A percentile compares a stretch with the other conserved stretches of the same genome.
Evolutionary conservation across 1,140 invertebrate genomes (phyloP).

Genomic region (Drosophila sucinea): DNA sequence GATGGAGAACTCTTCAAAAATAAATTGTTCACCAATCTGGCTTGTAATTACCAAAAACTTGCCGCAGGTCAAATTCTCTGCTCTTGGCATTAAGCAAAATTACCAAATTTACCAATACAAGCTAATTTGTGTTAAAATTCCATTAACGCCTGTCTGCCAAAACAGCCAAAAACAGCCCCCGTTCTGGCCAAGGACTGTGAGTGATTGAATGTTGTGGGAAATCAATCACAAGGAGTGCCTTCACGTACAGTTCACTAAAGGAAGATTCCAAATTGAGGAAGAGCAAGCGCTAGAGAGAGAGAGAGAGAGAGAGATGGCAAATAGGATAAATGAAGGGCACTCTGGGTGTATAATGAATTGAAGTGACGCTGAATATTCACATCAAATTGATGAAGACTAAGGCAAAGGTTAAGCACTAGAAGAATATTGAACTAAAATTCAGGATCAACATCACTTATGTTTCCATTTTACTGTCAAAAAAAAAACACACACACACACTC

Average conservation of each 20-base stretch:
- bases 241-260: background rate
- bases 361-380: background rate
- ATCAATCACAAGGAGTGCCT: slow-evolving; percentile 6
- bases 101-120: slow-evolving; percentile 65
- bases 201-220: slow-evolving; percentile 32
- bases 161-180: background rate
- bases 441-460: background rate
- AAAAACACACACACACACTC: no score
- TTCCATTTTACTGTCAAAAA: no score
- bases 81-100: slow-evolving; percentile 56
- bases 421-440: no score
- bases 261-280: background rate
- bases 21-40: slow-evolving; percentile 36
- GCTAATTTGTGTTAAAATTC: slow-evolving; percentile 75
- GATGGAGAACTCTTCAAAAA: slow-evolving; percentile 14
- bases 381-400: background rate
- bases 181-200: slow-evolving; percentile 24
- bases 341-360: slow-evolving; percentile 4
- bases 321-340: slow-evolving; percentile 1
- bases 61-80: slow-evolving; percentile 34
- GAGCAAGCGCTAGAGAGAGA: no score
- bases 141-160: slow-evolving; percentile 43
- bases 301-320: background rate
- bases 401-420: background rate
- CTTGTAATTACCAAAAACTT: slow-evolving; percentile 49